Evolutionary conservation across 2,888 invertebrate species (phyloP).

Genomic region (Atethmia centrago): DNA sequence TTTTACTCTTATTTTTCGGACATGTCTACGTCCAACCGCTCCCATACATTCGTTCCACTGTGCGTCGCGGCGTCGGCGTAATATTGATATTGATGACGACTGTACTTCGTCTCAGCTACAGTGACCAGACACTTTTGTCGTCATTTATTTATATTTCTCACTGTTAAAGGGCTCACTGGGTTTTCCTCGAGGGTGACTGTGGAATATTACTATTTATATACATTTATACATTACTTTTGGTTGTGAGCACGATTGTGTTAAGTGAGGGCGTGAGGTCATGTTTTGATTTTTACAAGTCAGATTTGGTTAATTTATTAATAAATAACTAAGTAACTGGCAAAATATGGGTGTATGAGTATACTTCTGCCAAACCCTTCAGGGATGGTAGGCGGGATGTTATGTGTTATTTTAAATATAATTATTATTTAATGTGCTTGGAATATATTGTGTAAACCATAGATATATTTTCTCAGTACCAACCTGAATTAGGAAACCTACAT

Average conservation of each 20-base stretch:
- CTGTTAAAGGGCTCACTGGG: constrained; percentile 48
- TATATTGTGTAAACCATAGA: too few relatives aligned
- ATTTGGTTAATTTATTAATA: neutral
- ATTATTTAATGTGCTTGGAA: too few relatives aligned
- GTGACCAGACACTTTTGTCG: constrained; percentile 73
- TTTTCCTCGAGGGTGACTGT: constrained; percentile 35
- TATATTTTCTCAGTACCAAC: too few relatives aligned
- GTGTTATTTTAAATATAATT: too few relatives aligned
- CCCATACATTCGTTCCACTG: too few relatives aligned
- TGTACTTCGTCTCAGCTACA: constrained; percentile 78
- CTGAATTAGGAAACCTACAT: neutral
- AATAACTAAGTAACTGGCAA: neutral
- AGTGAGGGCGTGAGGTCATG: neutral
- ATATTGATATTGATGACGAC: constrained; percentile 82
- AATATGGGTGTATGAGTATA: too few relatives aligned
- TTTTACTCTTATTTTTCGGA: too few relatives aligned
- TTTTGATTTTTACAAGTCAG: neutral
- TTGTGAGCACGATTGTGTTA: neutral
- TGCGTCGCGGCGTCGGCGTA: constrained; percentile 48
- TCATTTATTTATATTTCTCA: constrained; percentile 63
- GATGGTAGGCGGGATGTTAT: too few relatives aligned
- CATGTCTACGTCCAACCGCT: too few relatives aligned
- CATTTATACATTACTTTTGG: constrained; percentile 1
- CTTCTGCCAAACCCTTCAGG: too few relatives aligned
- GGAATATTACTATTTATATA: constrained; percentile 35